phyloP scores from a whole-genome alignment of 2,113 vertebrate genomes.

The Gorsachius goisagi region DNA sequence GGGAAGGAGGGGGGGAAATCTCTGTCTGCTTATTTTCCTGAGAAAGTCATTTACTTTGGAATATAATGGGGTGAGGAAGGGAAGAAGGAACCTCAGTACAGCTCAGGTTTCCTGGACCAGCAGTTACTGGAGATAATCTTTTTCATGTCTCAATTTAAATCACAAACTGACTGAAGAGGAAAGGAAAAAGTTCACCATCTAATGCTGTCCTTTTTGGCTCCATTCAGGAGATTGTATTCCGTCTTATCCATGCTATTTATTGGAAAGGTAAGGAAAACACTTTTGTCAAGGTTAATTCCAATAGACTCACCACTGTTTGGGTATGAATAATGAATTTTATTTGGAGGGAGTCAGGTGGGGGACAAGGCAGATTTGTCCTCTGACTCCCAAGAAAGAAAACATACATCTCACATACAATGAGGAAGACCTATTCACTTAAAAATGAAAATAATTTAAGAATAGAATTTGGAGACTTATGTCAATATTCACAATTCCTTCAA shows the following conservation, averaged over 20 bases:
- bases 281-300: conserved; percentile 59
- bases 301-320: conserved; percentile 54
- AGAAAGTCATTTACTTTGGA: conserved; percentile 67
- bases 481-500: conserved; percentile 58
- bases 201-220: conserved; percentile 22
- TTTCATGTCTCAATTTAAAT: conserved; percentile 42
- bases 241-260: conserved; percentile 25
- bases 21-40: conserved; percentile 58
- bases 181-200: conserved; percentile 54
- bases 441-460: conserved; percentile 31
- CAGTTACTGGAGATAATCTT: conserved; percentile 15
- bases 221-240: conserved; percentile 1
- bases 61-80: background rate
- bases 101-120: conserved; percentile 42
- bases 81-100: conserved; percentile 29
- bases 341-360: conserved; percentile 11
- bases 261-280: conserved; percentile 51
- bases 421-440: conserved; percentile 32
- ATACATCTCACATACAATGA: conserved; percentile 39
- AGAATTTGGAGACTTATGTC: conserved; percentile 51
- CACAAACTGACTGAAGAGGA: conserved; percentile 10
- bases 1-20: conserved; percentile 9
- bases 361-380: conserved; percentile 32
- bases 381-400: conserved; percentile 45
- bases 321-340: conserved; percentile 62